phyloP scores from a whole-genome alignment of 2,888 invertebrate genomes.

The Hirudinaria manillensis region DNA sequence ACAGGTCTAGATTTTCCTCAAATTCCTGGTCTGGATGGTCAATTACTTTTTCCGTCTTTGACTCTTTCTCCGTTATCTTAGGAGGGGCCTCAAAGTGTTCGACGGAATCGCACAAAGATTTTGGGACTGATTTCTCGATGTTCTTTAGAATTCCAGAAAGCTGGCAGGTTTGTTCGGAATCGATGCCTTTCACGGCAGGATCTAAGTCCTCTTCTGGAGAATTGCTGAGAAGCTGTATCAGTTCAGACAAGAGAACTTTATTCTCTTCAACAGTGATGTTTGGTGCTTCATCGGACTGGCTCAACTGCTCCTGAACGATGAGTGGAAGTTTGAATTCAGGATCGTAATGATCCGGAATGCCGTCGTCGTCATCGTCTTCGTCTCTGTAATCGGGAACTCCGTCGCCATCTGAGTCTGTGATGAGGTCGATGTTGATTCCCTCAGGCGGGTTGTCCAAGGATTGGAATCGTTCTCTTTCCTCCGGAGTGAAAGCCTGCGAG shows the following conservation, averaged over 20 bases:
- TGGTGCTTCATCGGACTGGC: not conserved
- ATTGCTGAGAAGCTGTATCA: not conserved
- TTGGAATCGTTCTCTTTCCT: conserved; percentile 37
- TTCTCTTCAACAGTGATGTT: conserved; percentile 9
- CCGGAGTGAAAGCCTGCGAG: not conserved
- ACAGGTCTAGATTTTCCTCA: conserved; percentile 21
- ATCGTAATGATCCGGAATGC: conserved; percentile 40
- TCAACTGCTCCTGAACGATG: conserved; percentile 7
- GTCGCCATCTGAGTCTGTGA: conserved; percentile 44
- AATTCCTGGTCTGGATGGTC: conserved; percentile 13
- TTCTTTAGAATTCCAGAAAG: conserved; percentile 14
- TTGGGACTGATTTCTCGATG: not conserved
- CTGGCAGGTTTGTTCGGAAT: conserved; percentile 6
- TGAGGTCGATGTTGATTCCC: conserved; percentile 39
- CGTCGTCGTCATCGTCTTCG: conserved; percentile 44
- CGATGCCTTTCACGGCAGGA: conserved; percentile 9
- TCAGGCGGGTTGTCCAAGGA: conserved; percentile 40
- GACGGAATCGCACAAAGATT: not conserved
- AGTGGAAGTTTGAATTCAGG: conserved; percentile 23
- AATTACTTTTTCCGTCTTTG: not conserved
- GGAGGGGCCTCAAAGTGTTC: not conserved
- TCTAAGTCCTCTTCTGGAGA: not conserved
- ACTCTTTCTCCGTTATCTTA: not conserved
- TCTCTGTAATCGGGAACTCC: conserved; percentile 45
- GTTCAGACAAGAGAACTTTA: not conserved